phyloP scores from a whole-genome alignment of 1,140 invertebrate genomes.

The Amphibalanus amphitrite region DNA sequence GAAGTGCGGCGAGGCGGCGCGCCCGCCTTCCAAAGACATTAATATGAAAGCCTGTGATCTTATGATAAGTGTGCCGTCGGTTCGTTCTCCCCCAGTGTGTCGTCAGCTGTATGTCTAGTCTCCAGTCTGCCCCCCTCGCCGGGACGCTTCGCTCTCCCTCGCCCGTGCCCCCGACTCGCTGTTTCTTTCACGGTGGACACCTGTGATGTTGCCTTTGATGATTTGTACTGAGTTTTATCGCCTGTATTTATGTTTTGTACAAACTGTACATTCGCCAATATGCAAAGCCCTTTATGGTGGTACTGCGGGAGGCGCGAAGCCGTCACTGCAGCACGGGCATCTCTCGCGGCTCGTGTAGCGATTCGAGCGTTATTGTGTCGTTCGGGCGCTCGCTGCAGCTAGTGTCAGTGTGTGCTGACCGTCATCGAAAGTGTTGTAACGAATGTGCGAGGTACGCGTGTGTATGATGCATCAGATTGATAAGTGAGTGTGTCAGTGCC shows the following conservation, averaged over 20 bases:
- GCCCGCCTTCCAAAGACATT: neutral
- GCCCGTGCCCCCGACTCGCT: neutral
- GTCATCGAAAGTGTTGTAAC: no score
- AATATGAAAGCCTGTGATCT: conserved; percentile 1
- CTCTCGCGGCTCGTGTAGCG: neutral
- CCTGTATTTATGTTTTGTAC: neutral
- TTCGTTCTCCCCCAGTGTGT: neutral
- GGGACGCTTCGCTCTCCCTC: neutral
- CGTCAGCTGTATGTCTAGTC: neutral
- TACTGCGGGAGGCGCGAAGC: neutral
- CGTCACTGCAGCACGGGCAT: neutral
- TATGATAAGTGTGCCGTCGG: neutral
- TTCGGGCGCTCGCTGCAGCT: neutral
- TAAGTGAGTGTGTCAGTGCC: neutral
- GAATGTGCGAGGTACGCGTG: neutral
- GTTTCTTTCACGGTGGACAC: neutral
- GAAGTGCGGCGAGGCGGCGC: neutral
- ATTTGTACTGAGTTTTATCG: neutral
- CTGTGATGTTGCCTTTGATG: neutral
- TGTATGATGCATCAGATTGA: neutral
- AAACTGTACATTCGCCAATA: conserved; percentile 1
- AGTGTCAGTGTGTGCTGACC: neutral
- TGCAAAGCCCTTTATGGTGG: conserved; percentile 1
- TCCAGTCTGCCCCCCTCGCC: neutral
- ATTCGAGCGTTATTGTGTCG: neutral